These are phyloP conservation scores for Delphinus delphis DNA, from an alignment of 2,113 vertebrate species.

Conservation along the genomic window DNA sequence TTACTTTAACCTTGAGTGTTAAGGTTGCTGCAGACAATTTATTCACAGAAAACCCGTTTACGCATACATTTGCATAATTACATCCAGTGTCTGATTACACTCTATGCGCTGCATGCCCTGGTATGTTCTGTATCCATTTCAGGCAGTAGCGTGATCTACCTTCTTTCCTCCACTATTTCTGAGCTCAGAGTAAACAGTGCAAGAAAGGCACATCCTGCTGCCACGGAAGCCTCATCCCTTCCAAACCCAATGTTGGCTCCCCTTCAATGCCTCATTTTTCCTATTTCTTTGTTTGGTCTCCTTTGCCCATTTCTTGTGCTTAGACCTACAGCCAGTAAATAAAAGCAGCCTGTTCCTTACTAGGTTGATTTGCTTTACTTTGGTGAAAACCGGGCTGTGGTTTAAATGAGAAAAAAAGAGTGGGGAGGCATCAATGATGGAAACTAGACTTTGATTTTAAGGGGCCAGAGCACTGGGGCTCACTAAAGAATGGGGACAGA, in stretches of 20 bases:
- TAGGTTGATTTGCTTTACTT: conserved; percentile 20
- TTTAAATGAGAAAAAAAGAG: conserved; percentile 24
- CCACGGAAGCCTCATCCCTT: neutral
- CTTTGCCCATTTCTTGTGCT: conserved; percentile 53
- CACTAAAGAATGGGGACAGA: neutral
- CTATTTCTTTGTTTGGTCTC: conserved; percentile 59
- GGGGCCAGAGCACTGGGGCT: neutral
- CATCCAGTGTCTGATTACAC: conserved; percentile 11
- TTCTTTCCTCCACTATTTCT: conserved; percentile 43
- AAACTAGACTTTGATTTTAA: neutral
- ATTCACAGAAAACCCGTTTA: conserved; percentile 34
- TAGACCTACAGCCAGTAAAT: conserved; percentile 53
- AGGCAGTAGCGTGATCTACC: neutral
- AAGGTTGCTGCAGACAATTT: conserved; percentile 3
- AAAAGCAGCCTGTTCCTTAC: conserved; percentile 50
- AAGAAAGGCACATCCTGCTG: conserved; percentile 1
- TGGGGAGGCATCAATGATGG: neutral
- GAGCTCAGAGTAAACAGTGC: conserved; percentile 37
- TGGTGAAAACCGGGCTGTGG: neutral
- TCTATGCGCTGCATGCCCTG: neutral
- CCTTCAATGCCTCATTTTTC: conserved; percentile 41
- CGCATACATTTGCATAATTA: conserved; percentile 46
- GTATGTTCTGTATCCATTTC: conserved; percentile 26
- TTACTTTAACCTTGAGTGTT: conserved; percentile 47
- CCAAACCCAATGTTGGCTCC: neutral